Base-by-base conservation (phyloP, 2,888 invertebrate species). In the Scaptomyza caliginosa region DNA sequence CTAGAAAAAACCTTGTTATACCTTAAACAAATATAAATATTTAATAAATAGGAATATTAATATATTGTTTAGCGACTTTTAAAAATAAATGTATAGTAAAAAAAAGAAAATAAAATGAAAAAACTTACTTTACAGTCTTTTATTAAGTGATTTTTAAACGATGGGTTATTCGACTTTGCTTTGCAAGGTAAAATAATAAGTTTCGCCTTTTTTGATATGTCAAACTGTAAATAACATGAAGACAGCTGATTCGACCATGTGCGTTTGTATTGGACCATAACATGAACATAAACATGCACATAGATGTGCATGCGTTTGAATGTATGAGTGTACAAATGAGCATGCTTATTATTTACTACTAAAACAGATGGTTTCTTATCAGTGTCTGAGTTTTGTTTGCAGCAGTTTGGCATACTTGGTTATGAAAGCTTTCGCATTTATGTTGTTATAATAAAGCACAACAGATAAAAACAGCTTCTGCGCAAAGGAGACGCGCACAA, bases 361-460 rank as follows among this genome's bases (percentile, higher is more conserved):
- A n/a, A 43, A 69, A 71, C 69, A 69, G 49, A 58, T 69, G 72
- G 50, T 65, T 71, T 58, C 69, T 69, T 69, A 69, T 69, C 72
- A 71, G 50, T 38, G 38, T 54, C 72, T 49, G 46, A 42, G 28
- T 19, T 7, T 10, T 54, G 36, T 8, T 38, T 24, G 11, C n/a
- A 32, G 45, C 34, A 32, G 45, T 30, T 42, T 45, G 40, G 42
- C 19, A 40, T 39, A 17, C 28, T 50, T 55, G 67, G 38, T 11
- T 39, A 36, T 34, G 26, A 39, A 38, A 74, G 70, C 70, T 71
- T 62, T 54, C 30, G 11, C 21, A 52, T 8, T 23, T 19, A 46
- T 63, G 42, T 43, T 76, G 77, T 72, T 71, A 67, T 58, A 74
- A 56, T 13, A 57, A 55, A 51, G 64, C 50, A 42, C 10, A 17